Base-by-base conservation (phyloP, 1,140 invertebrate genomes). In the Theocolax elegans region DNA sequence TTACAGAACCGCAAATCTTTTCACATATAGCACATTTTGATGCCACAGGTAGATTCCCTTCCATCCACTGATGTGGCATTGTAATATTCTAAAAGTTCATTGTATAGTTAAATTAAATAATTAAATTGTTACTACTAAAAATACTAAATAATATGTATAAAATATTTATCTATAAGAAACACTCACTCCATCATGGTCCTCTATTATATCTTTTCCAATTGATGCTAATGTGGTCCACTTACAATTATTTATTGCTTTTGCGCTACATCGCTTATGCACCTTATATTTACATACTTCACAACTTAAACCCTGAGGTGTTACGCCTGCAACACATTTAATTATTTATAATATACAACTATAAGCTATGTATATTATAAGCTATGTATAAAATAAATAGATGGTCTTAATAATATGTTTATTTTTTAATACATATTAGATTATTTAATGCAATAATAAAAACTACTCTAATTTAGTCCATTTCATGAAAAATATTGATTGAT, bases 11-110 rank as follows among this genome's bases (percentile, higher is more conserved):
- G 88, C 97, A 98, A 3, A 94, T 97, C 86, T 96, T 97, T 79
- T 98, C 96, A 87, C 97, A 99, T n/a, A 96, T 89, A 60, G 89
- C 87, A 86, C 97, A 99, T 83, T 97, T 95, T 63, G 96, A 93
- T 64, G 95, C 95, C 23, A 98, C 96, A 10, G 96, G 95, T 60
- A 98, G 86, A 86, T 99, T 99, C 31, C 97, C 97, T 86, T 98
- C 96, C 88, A 98, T 90, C 97, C 97, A 99, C 79, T 99, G 97
- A 87, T 99, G 97, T 19, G 96, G 95, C 94, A 98, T 97, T 64
- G 92, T 91, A 73, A 97, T 93, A 80, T 91, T 94, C 93, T 95
- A 86, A 1, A 89, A 90, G n/a, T n/a, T n/a, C 76, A 83, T n/a
- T n/a, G n/a, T n/a, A n/a, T n/a, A n/a, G n/a, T n/a, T n/a, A n/a